Conservation (phyloP, 2,888 invertebrate genomes). For the Drosophila crucigera region DNA sequence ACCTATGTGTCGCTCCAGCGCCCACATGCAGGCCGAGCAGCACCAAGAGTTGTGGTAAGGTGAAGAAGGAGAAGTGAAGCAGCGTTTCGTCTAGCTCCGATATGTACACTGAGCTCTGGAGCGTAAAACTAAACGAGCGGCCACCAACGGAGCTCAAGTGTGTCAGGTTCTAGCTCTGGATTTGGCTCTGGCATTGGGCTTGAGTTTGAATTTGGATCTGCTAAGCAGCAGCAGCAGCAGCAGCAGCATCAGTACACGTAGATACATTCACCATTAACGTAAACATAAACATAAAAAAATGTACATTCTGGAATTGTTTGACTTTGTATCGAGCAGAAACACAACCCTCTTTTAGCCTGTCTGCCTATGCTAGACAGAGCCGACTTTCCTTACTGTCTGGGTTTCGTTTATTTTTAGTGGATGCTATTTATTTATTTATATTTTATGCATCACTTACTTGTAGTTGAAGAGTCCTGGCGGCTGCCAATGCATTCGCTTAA, state of each 20-base stretch:
- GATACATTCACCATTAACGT: conserved; percentile 73
- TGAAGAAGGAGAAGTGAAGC: background rate
- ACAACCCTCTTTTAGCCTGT: conserved; percentile 11
- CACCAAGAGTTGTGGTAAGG: background rate
- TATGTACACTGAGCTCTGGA: conserved; percentile 66
- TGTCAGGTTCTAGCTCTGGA: conserved; percentile 30
- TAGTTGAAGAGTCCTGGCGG: conserved; percentile 2
- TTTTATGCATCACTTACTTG: conserved; percentile 53
- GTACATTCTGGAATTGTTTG: conserved; percentile 77
- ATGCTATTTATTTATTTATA: conserved; percentile 67
- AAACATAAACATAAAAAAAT: conserved; percentile 67
- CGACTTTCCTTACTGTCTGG: conserved; percentile 2
- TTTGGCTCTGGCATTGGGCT: conserved; percentile 12
- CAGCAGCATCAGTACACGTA: conserved; percentile 42
- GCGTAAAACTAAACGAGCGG: conserved; percentile 82
- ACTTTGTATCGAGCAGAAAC: conserved; percentile 57
- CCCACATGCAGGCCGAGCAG: conserved; percentile 41
- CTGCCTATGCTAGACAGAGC: background rate
- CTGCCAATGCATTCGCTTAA: background rate
- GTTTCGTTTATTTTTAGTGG: conserved; percentile 34
- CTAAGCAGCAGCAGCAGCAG: background rate
- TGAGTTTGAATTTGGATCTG: conserved; percentile 24
- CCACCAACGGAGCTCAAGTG: conserved; percentile 61
- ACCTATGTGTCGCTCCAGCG: conserved; percentile 70
- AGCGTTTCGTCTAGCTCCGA: conserved; percentile 52